Evolutionary conservation across 35 echinoderm and acorn worm species (phyloP).

Genomic region (Lytechinus variegatus): DNA sequence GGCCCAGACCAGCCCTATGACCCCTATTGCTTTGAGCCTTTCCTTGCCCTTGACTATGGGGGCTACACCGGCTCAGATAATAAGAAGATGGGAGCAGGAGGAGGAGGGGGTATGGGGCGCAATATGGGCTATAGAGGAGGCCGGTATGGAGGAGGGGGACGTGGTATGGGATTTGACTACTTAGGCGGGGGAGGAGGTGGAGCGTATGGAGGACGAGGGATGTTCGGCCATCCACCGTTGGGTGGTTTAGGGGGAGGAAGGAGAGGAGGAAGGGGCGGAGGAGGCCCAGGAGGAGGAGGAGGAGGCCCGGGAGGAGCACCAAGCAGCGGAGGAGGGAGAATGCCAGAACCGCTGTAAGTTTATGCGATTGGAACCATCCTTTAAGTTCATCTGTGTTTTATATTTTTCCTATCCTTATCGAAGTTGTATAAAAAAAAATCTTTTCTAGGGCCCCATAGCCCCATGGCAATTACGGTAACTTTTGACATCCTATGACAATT

Average conservation of each 20-base stretch:
- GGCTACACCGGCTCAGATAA: slow-evolving; percentile 43
- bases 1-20: slow-evolving; percentile 89
- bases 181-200: slow-evolving; percentile 63
- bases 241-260: background rate
- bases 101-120: slow-evolving; percentile 33
- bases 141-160: slow-evolving; percentile 38
- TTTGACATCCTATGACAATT: no score
- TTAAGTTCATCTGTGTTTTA: background rate
- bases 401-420: no score
- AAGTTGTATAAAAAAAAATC: no score
- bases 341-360: slow-evolving; percentile 49
- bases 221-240: background rate
- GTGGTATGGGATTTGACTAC: slow-evolving; percentile 41
- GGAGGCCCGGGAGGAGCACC: background rate
- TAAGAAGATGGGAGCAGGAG: slow-evolving; percentile 44
- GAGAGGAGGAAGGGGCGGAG: slow-evolving; percentile 42
- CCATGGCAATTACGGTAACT: no score
- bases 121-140: slow-evolving; percentile 64
- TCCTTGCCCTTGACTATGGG: slow-evolving; percentile 55
- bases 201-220: background rate
- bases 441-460: no score
- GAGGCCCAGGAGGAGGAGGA: background rate
- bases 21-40: slow-evolving; percentile 71
- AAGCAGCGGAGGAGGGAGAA: background rate
- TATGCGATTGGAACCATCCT: background rate